Evolutionary conservation across 2,113 vertebrate genomes (phyloP).

Genomic region (Psittacus erithacus): DNA sequence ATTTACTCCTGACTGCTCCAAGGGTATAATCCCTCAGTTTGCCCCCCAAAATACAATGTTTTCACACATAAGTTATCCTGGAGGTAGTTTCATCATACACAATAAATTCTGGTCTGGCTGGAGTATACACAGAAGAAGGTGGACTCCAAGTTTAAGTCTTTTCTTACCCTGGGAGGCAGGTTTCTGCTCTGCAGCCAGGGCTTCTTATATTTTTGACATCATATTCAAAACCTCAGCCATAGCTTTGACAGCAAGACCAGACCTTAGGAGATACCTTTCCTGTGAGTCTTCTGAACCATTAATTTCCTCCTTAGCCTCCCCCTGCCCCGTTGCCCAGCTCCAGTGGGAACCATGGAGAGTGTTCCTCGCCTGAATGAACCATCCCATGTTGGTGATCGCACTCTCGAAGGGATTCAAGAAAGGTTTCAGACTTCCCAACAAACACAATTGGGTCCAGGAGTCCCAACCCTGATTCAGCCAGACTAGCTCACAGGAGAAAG

Average conservation of each 20-base stretch:
- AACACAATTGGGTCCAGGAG: accelerated
- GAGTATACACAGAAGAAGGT: neutral
- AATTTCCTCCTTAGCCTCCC: neutral
- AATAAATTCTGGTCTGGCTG: neutral
- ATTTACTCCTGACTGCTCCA: neutral
- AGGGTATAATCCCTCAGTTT: neutral
- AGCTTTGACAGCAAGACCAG: neutral
- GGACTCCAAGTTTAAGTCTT: neutral
- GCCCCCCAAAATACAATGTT: neutral
- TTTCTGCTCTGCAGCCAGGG: neutral
- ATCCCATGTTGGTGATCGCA: neutral
- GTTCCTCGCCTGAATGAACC: neutral
- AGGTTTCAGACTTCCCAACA: neutral
- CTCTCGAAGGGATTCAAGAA: neutral
- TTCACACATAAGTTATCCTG: neutral
- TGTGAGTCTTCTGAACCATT: neutral
- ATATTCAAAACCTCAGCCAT: neutral
- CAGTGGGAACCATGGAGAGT: neutral
- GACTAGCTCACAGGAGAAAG: neutral
- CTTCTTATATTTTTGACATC: neutral
- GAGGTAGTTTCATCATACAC: neutral
- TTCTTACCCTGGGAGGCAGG: neutral
- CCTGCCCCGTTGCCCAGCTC: neutral
- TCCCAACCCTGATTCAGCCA: neutral
- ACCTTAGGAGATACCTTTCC: neutral